phyloP scores from a whole-genome alignment of 1,140 invertebrate species.

The Cecropterus lyciades region DNA sequence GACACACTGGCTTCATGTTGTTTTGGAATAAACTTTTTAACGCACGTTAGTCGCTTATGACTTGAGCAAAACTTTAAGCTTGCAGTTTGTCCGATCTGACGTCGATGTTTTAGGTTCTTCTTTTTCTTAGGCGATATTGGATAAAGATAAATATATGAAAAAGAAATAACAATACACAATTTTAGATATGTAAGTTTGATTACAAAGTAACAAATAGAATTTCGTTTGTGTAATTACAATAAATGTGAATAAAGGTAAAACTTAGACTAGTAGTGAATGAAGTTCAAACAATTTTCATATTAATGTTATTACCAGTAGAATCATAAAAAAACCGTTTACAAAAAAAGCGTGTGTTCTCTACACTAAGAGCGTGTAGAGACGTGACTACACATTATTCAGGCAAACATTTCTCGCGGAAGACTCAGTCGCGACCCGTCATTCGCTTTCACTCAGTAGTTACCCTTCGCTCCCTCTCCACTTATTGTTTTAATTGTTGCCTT shows the following conservation, averaged over 20 bases:
- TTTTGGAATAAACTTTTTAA: conserved; percentile 12
- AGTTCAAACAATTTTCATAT: no score
- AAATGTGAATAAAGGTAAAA: no score
- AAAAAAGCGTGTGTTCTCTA: background rate
- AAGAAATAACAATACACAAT: no score
- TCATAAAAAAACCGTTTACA: no score
- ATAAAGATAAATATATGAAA: no score
- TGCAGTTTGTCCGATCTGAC: background rate
- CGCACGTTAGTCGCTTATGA: conserved; percentile 6
- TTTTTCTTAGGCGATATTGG: no score
- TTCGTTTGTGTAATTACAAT: no score
- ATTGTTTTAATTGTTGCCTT: conserved; percentile 79
- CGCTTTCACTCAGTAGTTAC: conserved; percentile 73
- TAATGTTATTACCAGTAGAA: no score
- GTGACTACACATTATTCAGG: conserved; percentile 65
- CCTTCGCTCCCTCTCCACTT: conserved; percentile 63
- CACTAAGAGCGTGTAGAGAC: conserved; percentile 33
- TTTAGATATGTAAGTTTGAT: no score
- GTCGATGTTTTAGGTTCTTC: no score
- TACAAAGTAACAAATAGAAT: no score
- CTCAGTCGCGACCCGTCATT: conserved; percentile 53
- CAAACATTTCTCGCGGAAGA: conserved; percentile 46
- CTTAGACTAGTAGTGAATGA: no score
- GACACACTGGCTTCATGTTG: conserved; percentile 10
- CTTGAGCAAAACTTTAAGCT: conserved; percentile 3